Percentiles rank a stretch among this genome's conserved stretches.
phyloP scores from a whole-genome alignment of 2,797 vertebrate species.

The Heterohyrax brucei region DNA sequence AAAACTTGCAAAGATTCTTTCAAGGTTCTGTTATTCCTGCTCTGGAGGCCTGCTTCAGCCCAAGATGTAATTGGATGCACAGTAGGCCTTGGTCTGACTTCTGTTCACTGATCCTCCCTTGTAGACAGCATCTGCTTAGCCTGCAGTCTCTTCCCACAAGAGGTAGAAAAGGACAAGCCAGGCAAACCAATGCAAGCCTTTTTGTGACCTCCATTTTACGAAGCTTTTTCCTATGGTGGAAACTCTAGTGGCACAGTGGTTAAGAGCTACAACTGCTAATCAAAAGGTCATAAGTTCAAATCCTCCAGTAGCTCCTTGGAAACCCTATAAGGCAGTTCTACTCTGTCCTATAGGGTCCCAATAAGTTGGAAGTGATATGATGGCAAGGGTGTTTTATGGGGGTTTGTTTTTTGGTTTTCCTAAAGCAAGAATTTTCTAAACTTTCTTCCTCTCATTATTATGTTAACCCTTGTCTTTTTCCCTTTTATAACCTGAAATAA shows the following conservation, averaged over 20 bases:
- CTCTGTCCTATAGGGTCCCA: too few species aligned
- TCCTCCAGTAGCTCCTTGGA: too few species aligned
- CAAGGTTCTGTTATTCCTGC: constrained; percentile 57
- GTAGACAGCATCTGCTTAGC: constrained; percentile 26
- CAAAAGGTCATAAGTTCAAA: too few species aligned
- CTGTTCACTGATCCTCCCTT: constrained; percentile 69
- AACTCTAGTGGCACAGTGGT: too few species aligned
- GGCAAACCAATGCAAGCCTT: background rate
- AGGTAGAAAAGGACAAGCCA: background rate
- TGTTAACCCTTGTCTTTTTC: constrained; percentile 9
- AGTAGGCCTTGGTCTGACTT: constrained; percentile 38
- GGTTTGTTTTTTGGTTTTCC: too few species aligned
- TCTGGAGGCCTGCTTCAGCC: constrained; percentile 69
- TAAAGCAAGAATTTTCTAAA: constrained; percentile 3
- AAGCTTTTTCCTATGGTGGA: background rate
- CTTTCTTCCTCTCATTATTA: background rate
- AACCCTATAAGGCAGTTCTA: too few species aligned
- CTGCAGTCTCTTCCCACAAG: background rate
- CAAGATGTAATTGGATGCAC: constrained; percentile 79
- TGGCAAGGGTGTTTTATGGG: too few species aligned
- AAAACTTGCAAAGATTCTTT: constrained; percentile 57
- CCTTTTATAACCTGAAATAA: background rate
- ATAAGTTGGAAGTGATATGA: too few species aligned
- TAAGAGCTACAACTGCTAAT: too few species aligned
- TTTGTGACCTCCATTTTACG: constrained; percentile 15